Conservation (phyloP, 2,113 vertebrate species). For the Rhineura floridana region DNA sequence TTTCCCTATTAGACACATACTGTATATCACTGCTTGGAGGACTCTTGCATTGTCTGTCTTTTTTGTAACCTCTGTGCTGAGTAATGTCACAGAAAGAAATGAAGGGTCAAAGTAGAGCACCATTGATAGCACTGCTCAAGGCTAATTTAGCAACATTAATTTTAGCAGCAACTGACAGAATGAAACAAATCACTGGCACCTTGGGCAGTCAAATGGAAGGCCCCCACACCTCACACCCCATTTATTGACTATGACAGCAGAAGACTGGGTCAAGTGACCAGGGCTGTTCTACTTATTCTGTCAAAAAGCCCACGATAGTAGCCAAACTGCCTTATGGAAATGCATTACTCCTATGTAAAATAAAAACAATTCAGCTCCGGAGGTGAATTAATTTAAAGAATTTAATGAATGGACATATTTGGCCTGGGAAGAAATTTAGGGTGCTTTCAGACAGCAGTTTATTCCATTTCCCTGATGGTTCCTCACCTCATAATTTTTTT, state of each 20-base stretch:
- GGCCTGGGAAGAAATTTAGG: neutral
- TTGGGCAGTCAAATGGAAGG: slow-evolving; percentile 45
- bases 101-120: slow-evolving; percentile 66
- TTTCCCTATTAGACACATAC: slow-evolving; percentile 59
- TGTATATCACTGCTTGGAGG: slow-evolving; percentile 67
- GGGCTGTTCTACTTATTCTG: neutral
- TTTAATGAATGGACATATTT: neutral
- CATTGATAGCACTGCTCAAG: slow-evolving; percentile 55
- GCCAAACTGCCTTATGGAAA: neutral
- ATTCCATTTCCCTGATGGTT: no score
- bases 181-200: slow-evolving; percentile 65
- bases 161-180: slow-evolving; percentile 33
- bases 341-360: neutral
- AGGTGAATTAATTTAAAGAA: neutral
- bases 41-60: slow-evolving; percentile 64
- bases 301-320: neutral
- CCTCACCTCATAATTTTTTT: no score
- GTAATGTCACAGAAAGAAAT: slow-evolving; percentile 65
- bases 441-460: no score
- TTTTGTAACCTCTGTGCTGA: slow-evolving; percentile 61
- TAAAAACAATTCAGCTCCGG: neutral
- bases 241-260: slow-evolving; percentile 30
- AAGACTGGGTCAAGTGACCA: neutral
- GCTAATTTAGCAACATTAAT: slow-evolving; percentile 64
- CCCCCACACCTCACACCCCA: slow-evolving; percentile 12